These are phyloP conservation scores for Torymus texanus DNA, from an alignment of 2,888 invertebrate species.

Conservation along the genomic window DNA sequence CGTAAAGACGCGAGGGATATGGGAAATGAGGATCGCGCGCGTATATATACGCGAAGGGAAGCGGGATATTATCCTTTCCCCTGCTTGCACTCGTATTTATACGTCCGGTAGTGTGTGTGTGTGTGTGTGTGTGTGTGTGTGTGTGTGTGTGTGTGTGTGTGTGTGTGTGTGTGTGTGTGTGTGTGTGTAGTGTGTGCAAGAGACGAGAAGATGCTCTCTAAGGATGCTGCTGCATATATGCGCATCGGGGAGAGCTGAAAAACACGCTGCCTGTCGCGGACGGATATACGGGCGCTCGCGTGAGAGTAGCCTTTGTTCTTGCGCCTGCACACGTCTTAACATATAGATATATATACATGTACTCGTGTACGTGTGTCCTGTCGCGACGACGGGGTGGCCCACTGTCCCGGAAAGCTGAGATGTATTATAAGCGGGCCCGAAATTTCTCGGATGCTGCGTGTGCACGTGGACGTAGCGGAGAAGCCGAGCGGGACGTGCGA, in stretches of 20 bases:
- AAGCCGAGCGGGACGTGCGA: not conserved
- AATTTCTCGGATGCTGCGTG: constrained; percentile 10
- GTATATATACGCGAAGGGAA: constrained; percentile 43
- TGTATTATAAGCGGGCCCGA: not conserved
- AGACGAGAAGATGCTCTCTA: constrained; percentile 1
- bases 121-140: too few relatives aligned
- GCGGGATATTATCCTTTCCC: constrained; percentile 47
- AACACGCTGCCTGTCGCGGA: not conserved
- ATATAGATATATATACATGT: too few relatives aligned
- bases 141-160: too few relatives aligned
- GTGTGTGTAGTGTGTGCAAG: too few relatives aligned
- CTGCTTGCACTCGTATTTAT: constrained; percentile 27
- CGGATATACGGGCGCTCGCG: constrained; percentile 40
- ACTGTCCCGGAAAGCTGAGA: constrained; percentile 3
- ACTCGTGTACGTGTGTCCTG: not conserved
- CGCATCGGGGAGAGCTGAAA: not conserved
- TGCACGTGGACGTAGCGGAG: not conserved
- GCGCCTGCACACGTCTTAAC: too few relatives aligned
- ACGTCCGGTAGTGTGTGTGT: constrained; percentile 31
- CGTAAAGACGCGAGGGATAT: constrained; percentile 4
- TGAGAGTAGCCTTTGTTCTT: constrained; percentile 32
- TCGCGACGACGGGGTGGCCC: constrained; percentile 18
- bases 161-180: too few relatives aligned
- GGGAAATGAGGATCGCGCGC: constrained; percentile 46
- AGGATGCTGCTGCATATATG: constrained; percentile 14